Base-by-base conservation (phyloP, 1,140 invertebrate species). In the Megalopta genalis region DNA sequence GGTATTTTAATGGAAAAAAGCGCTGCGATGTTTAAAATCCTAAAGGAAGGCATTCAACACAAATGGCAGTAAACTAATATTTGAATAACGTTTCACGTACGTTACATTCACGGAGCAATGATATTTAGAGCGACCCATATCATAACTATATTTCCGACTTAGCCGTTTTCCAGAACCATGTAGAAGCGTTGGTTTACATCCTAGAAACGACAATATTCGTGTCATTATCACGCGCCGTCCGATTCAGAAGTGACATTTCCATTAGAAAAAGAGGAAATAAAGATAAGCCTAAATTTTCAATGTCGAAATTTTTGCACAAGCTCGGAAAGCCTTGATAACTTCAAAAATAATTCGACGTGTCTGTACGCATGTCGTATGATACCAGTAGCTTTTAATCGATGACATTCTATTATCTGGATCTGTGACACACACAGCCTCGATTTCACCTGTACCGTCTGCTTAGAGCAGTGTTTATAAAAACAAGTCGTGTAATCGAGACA, bases 391-490 rank as follows among this genome's bases (percentile, higher is more conserved):
- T 46, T 57, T 21, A n/a, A n/a, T n/a, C 54, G n/a, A 8, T n/a
- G 54, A 8, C 18, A n/a, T 57, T 57, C 18, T 57, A 6, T 57
- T 57, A 57, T 57, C 54, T 57, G n/a, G 21, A 57, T 57, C 54
- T n/a, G 21, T 27, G 21, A 27, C 8, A n/a, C 14, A 27, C 14
- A 27, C 21, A 27, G 46, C 14, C 23, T 16, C 14, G 9, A 4
- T 39, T 64, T 62, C 54, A 63, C 39, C 52, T 62, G 27, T 62
- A 23, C 14, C 54, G 49, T 14, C 12, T 27, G 23, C 25, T 57
- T 27, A 21, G 8, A 0, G 71, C 8, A 72, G 3, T 54, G 60
- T 65, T 64, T 72, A 78, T 25, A 21, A 23, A 78, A 23, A 42
- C 8, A 16, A 57, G 49, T 52, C 23, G 12, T 12, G 21, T 64